These are phyloP conservation scores for Lepus oiostolus DNA, from an alignment of 2,797 vertebrate species.

Conservation along the genomic window DNA sequence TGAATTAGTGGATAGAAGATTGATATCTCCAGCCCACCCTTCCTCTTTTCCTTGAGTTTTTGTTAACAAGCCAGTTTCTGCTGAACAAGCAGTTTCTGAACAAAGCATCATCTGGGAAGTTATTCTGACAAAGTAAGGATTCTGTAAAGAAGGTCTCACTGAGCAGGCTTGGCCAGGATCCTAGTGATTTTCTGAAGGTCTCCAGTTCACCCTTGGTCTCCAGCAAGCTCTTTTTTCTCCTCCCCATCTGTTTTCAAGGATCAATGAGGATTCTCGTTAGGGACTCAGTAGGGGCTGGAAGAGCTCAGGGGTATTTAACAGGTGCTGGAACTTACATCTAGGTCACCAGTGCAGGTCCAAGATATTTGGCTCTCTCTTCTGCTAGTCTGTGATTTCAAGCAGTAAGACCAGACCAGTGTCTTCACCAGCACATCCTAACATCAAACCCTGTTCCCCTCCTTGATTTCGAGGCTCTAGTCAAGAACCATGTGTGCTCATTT, in stretches of 20 bases:
- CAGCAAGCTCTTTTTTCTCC: slow-evolving; percentile 36
- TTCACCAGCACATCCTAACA: slow-evolving; percentile 3
- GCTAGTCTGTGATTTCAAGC: slow-evolving; percentile 42
- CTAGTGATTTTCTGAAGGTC: slow-evolving; percentile 67
- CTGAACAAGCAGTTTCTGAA: neutral
- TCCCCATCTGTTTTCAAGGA: slow-evolving; percentile 60
- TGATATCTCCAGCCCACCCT: too few species aligned
- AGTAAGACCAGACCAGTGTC: neutral
- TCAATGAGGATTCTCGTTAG: slow-evolving; percentile 42
- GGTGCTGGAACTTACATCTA: slow-evolving; percentile 25
- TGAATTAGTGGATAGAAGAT: too few species aligned
- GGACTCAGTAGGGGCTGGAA: neutral
- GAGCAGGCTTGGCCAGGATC: slow-evolving; percentile 43
- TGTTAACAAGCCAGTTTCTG: neutral
- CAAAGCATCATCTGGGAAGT: slow-evolving; percentile 38
- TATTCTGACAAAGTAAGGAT: slow-evolving; percentile 59
- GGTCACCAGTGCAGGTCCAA: slow-evolving; percentile 55
- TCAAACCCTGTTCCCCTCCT: neutral
- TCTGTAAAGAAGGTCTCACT: slow-evolving; percentile 31
- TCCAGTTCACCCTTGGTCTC: slow-evolving; percentile 57
- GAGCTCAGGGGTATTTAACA: slow-evolving; percentile 35
- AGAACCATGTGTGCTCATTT: slow-evolving; percentile 15
- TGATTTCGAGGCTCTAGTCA: slow-evolving; percentile 8
- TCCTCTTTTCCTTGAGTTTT: too few species aligned
- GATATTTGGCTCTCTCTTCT: slow-evolving; percentile 5